These are phyloP conservation scores for Diceros bicornis DNA, from an alignment of 2,797 vertebrate genomes.

Conservation along the genomic window DNA sequence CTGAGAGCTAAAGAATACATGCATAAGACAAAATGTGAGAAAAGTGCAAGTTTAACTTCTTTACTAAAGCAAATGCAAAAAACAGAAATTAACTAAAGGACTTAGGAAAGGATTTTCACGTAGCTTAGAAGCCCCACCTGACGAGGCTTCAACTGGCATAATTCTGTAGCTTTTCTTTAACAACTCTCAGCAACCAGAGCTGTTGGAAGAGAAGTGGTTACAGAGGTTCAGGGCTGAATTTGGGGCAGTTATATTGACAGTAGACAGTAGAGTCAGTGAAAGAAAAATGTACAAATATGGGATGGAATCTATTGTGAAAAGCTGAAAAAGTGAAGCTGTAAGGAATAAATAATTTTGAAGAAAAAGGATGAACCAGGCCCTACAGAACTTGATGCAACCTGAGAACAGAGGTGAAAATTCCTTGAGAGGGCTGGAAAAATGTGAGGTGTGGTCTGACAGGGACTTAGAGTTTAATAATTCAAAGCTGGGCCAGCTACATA, in stretches of 20 bases:
- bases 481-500: background rate
- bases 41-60: background rate
- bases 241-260: background rate
- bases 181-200: background rate
- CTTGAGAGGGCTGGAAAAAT: background rate
- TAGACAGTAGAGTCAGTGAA: background rate
- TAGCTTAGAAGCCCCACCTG: background rate
- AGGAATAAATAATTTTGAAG: background rate
- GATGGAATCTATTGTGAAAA: background rate
- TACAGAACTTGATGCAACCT: background rate
- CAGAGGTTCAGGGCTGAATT: background rate
- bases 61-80: background rate
- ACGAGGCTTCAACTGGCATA: background rate
- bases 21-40: background rate
- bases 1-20: background rate
- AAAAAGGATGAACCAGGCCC: background rate
- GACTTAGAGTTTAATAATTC: background rate
- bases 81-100: background rate
- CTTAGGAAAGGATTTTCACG: background rate
- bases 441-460: too few relatives aligned
- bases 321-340: background rate
- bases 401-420: background rate
- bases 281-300: background rate
- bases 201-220: background rate
- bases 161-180: background rate